These are phyloP conservation scores for Oxyteleia sp. DNA, from an alignment of 2,888 invertebrate genomes.

Conservation along the genomic window DNA sequence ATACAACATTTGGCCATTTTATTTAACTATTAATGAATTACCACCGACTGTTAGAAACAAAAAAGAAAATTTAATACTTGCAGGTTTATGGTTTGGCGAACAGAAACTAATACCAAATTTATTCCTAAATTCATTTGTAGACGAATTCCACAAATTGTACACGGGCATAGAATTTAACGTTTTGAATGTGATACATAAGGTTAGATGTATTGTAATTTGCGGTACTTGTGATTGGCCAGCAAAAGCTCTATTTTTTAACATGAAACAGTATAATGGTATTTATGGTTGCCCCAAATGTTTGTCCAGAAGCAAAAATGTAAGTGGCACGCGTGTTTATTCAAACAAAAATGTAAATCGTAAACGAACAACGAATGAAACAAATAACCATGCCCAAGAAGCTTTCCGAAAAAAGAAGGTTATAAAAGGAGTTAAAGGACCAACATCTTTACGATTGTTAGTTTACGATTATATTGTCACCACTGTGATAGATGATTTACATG, in stretches of 20 bases:
- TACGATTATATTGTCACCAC: constrained; percentile 23
- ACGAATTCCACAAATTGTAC: constrained; percentile 11
- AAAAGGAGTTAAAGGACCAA: constrained; percentile 27
- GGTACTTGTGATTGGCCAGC: constrained; percentile 42
- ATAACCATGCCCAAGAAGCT: neutral
- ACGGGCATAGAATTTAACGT: constrained; percentile 4
- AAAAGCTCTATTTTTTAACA: constrained; percentile 7
- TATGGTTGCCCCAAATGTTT: constrained; percentile 24
- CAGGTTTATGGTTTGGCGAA: too few species aligned
- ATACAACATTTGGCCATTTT: too few species aligned
- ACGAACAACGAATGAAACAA: neutral
- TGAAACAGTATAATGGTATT: constrained; percentile 15
- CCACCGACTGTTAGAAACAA: constrained; percentile 14
- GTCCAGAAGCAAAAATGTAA: neutral
- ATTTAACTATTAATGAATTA: neutral
- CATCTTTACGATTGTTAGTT: neutral
- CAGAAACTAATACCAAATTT: neutral
- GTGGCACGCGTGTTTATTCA: neutral
- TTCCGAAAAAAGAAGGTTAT: neutral
- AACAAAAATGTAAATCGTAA: neutral
- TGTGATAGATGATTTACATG: constrained; percentile 29
- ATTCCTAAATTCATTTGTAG: constrained; percentile 8
- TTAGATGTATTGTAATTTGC: constrained; percentile 19
- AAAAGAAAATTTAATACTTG: constrained; percentile 1
- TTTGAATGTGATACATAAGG: neutral